Percentiles rank a stretch among this genome's conserved stretches.
These are phyloP conservation scores for Mythimna loreyi DNA, from an alignment of 2,888 invertebrate species.

Conservation along the genomic window DNA sequence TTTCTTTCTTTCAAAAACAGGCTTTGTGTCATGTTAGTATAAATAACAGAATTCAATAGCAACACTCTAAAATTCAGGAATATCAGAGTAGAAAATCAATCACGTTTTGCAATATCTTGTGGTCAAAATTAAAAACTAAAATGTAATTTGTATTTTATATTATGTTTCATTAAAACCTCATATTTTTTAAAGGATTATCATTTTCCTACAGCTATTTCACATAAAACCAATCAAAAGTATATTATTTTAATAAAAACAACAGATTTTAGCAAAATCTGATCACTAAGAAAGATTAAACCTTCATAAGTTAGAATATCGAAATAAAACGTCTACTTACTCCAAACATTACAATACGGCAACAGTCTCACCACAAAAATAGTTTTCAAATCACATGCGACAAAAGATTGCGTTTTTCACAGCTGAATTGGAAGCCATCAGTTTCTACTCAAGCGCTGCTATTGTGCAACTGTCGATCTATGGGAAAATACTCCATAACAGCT, in stretches of 20 bases:
- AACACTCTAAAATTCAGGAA: background rate
- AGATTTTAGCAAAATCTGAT: too few species aligned
- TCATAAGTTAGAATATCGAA: background rate
- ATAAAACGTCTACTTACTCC: background rate
- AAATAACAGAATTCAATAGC: background rate
- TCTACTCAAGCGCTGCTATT: slow-evolving; percentile 63
- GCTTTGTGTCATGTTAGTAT: background rate
- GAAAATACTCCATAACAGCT: slow-evolving; percentile 69
- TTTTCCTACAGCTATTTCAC: too few species aligned
- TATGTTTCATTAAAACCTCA: too few species aligned
- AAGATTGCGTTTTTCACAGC: slow-evolving; percentile 63
- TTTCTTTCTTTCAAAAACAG: too few species aligned
- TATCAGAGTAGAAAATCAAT: background rate
- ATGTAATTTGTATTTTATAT: background rate
- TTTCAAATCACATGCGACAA: slow-evolving; percentile 54
- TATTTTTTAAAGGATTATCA: too few species aligned
- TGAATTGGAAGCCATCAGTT: slow-evolving; percentile 61
- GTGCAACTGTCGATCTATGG: slow-evolving; percentile 69
- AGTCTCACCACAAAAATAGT: slow-evolving; percentile 46
- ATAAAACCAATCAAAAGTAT: too few species aligned
- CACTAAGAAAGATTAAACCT: background rate
- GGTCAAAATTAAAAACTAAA: background rate
- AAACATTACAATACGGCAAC: slow-evolving; percentile 22
- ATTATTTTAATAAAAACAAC: too few species aligned
- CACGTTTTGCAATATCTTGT: background rate